These are phyloP conservation scores for Hippocampus barbouri DNA, from an alignment of 2,113 vertebrate species.

Conservation along the genomic window DNA sequence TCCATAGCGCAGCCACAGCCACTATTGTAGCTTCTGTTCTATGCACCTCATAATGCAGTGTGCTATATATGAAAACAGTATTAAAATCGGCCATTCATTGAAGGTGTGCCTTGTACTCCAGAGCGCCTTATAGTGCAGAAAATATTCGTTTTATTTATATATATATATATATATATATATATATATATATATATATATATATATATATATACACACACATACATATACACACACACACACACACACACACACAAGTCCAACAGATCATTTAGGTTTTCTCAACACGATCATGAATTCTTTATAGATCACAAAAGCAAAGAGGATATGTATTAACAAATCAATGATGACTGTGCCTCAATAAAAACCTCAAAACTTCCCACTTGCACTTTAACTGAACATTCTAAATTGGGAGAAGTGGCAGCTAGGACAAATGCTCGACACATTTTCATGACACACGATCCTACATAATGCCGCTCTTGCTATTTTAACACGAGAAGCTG, in stretches of 20 bases:
- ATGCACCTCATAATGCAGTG: too few relatives aligned
- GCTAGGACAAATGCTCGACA: background rate
- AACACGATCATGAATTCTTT: background rate
- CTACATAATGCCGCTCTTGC: background rate
- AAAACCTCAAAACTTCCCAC: background rate
- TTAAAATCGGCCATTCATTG: too few relatives aligned
- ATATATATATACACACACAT: too few relatives aligned
- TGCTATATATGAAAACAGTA: too few relatives aligned
- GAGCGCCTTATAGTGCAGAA: too few relatives aligned
- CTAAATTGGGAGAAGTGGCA: background rate
- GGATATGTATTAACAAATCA: background rate
- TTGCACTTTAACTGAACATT: background rate
- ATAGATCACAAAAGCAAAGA: background rate
- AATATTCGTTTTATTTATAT: too few relatives aligned
- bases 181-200: too few relatives aligned
- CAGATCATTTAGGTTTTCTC: background rate
- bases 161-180: too few relatives aligned
- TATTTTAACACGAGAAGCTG: slow-evolving; percentile 2
- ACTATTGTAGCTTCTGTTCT: too few relatives aligned
- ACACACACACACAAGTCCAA: background rate
- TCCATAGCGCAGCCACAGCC: too few relatives aligned
- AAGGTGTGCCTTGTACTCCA: too few relatives aligned
- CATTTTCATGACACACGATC: background rate
- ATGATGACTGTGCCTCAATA: background rate
- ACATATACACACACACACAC: too few relatives aligned